Conservation (phyloP, 92 coral and sea anemone species). For the Plumapathes pennacea region DNA sequence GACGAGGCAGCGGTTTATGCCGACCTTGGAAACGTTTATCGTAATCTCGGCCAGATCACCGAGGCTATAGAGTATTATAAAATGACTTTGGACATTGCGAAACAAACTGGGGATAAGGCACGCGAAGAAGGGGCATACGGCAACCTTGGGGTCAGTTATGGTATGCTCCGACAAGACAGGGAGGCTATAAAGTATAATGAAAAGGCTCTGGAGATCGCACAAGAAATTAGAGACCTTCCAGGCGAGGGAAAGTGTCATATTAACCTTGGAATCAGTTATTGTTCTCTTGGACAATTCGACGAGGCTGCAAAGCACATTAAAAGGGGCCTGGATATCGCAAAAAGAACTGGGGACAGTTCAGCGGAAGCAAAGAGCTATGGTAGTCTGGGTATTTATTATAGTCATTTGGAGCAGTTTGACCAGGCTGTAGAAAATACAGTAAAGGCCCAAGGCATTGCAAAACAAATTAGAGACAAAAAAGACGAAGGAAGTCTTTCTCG, state of each 20-base stretch:
- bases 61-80: too few species aligned
- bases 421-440: not conserved
- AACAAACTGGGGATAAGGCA: not conserved
- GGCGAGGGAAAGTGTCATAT: not conserved
- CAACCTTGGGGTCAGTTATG: not conserved
- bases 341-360: not conserved
- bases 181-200: not conserved
- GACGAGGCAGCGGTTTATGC: too few species aligned
- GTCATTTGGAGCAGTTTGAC: not conserved
- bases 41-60: too few species aligned
- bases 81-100: not conserved
- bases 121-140: not conserved
- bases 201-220: not conserved
- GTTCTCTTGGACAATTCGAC: not conserved
- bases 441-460: not conserved
- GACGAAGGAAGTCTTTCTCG: not conserved
- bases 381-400: not conserved
- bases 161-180: not conserved
- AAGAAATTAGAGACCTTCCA: slow-evolving; percentile 1
- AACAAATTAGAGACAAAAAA: not conserved
- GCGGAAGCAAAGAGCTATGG: not conserved
- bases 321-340: not conserved
- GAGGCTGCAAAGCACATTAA: not conserved
- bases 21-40: too few species aligned
- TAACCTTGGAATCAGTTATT: not conserved